Evolutionary conservation across 2,888 invertebrate species (phyloP).

Genomic region (Rhodophaea formosa): DNA sequence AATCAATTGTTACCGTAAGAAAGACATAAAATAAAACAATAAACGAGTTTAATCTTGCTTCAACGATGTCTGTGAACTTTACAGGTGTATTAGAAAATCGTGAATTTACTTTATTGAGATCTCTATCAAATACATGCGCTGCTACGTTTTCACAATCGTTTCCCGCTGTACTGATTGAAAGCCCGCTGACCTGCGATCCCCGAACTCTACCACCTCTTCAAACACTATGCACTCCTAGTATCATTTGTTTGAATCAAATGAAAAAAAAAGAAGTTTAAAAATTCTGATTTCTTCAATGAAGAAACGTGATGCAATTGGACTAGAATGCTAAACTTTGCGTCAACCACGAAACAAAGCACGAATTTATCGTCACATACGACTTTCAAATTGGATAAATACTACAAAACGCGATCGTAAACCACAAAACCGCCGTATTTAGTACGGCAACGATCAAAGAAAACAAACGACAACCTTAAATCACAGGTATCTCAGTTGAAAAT

Average conservation of each 20-base stretch:
- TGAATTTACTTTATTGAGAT: conserved; percentile 20
- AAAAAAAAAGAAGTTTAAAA: background rate
- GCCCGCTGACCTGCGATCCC: conserved; percentile 24
- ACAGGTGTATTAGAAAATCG: conserved; percentile 18
- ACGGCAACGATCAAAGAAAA: conserved; percentile 10
- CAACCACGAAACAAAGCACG: background rate
- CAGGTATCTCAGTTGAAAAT: conserved; percentile 15
- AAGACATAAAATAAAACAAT: background rate
- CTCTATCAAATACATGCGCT: conserved; percentile 18
- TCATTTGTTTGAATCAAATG: background rate
- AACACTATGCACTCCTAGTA: conserved; percentile 11
- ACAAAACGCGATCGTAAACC: conserved; percentile 11
- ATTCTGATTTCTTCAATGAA: background rate
- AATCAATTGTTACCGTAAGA: background rate
- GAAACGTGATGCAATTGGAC: background rate
- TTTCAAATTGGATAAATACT: conserved; percentile 18
- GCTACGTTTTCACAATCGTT: conserved; percentile 21
- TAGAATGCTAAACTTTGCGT: background rate
- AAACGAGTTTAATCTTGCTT: background rate
- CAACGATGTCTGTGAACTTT: background rate
- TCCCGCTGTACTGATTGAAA: conserved; percentile 27
- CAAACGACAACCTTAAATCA: conserved; percentile 5
- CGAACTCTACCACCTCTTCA: conserved; percentile 17
- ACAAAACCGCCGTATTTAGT: background rate
- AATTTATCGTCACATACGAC: conserved; percentile 2